Conservation (phyloP, 2,888 invertebrate species). For the Aspidiotus destructor region DNA sequence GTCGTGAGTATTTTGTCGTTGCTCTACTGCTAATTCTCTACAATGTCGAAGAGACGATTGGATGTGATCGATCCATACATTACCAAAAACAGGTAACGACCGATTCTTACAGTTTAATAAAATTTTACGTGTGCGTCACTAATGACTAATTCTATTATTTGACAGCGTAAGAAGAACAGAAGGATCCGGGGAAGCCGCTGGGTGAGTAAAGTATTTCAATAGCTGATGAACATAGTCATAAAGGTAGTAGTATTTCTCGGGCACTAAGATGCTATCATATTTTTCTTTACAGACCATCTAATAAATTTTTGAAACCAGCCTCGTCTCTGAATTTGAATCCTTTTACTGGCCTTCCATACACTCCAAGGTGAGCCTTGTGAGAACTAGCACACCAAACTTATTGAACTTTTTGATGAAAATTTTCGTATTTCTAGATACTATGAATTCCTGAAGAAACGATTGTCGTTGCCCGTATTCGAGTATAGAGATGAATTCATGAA, state of each 20-base stretch:
- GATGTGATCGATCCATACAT: constrained; percentile 77
- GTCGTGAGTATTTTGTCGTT: no score
- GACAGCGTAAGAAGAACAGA: no score
- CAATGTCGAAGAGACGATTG: constrained; percentile 75
- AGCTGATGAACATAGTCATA: no score
- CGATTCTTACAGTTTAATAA: no score
- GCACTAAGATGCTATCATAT: not conserved
- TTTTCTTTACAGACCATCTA: constrained; percentile 17
- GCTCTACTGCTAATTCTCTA: constrained; percentile 11
- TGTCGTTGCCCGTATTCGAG: constrained; percentile 93
- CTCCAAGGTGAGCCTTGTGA: constrained; percentile 50
- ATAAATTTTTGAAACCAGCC: constrained; percentile 29
- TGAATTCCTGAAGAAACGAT: constrained; percentile 78
- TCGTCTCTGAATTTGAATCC: constrained; percentile 52
- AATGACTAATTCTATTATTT: no score
- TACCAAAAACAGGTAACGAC: constrained; percentile 47
- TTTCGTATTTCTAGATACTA: constrained; percentile 51
- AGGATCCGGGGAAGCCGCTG: no score
- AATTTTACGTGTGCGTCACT: no score
- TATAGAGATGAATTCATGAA: constrained; percentile 94
- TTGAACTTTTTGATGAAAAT: constrained; percentile 3
- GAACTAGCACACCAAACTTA: not conserved
- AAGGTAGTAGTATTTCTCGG: no score
- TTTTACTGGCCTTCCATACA: constrained; percentile 72
- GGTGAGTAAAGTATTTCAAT: no score